Base-by-base conservation (phyloP, 2,888 invertebrate species). In the Drosophila atripex region DNA sequence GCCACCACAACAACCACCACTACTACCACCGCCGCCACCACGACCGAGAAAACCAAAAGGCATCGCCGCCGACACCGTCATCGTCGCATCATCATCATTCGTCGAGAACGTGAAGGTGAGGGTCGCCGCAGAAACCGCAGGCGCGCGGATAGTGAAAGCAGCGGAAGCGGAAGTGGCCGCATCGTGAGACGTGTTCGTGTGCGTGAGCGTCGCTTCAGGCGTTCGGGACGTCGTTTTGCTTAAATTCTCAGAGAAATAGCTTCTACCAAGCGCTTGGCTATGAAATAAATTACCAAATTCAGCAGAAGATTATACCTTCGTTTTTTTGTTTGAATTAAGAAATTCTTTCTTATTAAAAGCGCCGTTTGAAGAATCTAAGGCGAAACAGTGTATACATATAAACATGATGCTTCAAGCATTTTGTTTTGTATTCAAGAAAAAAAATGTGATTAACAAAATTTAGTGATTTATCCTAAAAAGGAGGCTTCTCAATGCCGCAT, bases 401-500 rank as follows among this genome's bases (percentile, higher is more conserved):
- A 18, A 18, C 2, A 18, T 18, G 18, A 18, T 23, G 21, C 21
- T 23, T 23, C 4, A 23, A 23, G 21, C 21, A 23, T 3, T 23
- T 35, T 12, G n/a, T 3, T 35, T 35, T 39, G 7, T 39, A 39
- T 39, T n/a, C 4, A 9, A 11, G 1, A 1, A 9, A 2, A 14
- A 12, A 32, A 32, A 12, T 32, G 12, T 30, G 11, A 30, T 30
- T 30, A 30, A 30, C 3, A 5, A 4, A 32, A 32, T 32, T 32
- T 32, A 1, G 32, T n/a, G 32, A 9, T 2, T 2, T 0, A 35
- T n/a, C 14, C 7, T 35, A 35, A 7, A 35, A 35, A 6, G 88
- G 83, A 0, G 80, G 88, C n/a, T 45, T 60, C 9, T 83, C 82
- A 12, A 88, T 52, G 12, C 86, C 85, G 35, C 88, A 85, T 49